These are phyloP conservation scores for Dipodomys spectabilis DNA, from an alignment of 2,113 vertebrate genomes.

Conservation along the genomic window DNA sequence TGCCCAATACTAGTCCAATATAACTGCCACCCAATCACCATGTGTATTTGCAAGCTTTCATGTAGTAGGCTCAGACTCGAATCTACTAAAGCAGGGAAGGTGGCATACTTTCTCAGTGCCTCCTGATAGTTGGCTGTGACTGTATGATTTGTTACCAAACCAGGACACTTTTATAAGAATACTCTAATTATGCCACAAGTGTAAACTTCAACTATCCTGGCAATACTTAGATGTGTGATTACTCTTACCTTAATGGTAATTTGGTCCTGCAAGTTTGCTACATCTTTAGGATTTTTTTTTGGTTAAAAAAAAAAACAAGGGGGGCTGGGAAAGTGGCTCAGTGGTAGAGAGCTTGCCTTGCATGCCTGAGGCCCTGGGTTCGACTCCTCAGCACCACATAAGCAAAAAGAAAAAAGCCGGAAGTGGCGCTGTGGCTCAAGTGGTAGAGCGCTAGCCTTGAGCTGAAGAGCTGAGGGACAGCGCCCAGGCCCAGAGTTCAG, in stretches of 20 bases:
- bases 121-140: background rate
- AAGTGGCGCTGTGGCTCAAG: too few species aligned
- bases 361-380: too few species aligned
- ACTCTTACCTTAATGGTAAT: background rate
- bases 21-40: too few species aligned
- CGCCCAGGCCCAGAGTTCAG: too few species aligned
- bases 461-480: too few species aligned
- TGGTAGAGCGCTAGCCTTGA: too few species aligned
- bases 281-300: background rate
- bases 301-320: too few species aligned
- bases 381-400: too few species aligned
- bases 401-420: too few species aligned
- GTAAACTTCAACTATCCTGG: background rate
- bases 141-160: background rate
- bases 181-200: background rate
- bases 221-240: background rate
- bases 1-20: background rate
- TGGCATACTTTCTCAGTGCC: background rate
- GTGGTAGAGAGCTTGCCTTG: too few species aligned
- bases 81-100: background rate
- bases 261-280: background rate
- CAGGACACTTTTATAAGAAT: background rate
- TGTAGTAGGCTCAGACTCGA: background rate
- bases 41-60: background rate
- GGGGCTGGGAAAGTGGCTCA: too few species aligned